Percentiles rank a stretch among this genome's conserved stretches.
Evolutionary conservation across 2,888 invertebrate species (phyloP).

Genomic region (Empis livida): DNA sequence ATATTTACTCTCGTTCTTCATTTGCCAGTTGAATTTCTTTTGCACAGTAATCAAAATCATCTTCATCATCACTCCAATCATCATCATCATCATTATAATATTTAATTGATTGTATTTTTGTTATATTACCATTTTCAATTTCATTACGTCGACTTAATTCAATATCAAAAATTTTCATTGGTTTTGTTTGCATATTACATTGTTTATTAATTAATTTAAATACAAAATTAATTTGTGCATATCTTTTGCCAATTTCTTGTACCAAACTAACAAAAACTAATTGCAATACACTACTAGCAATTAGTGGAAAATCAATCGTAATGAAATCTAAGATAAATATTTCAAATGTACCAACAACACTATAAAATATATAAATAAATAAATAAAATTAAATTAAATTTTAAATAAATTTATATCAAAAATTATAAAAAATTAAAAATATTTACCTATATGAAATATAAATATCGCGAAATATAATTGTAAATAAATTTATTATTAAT

Average conservation of each 20-base stretch:
- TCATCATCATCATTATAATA: conserved; percentile 1
- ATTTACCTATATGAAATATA: not conserved
- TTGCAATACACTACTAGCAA: conserved; percentile 27
- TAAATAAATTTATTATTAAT: not conserved
- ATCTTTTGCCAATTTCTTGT: conserved; percentile 27
- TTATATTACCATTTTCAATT: conserved; percentile 11
- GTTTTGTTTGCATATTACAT: conserved; percentile 22
- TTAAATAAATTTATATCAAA: not conserved
- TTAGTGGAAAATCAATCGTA: conserved; percentile 21
- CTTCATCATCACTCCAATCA: not conserved
- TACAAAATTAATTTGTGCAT: conserved; percentile 25
- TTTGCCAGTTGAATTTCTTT: not conserved
- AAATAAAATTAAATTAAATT: no score
- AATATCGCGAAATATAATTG: not conserved
- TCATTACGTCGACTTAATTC: conserved; percentile 15
- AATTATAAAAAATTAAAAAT: not conserved
- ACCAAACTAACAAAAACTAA: conserved; percentile 31
- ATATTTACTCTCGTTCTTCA: no score
- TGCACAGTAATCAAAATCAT: not conserved
- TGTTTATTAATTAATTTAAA: conserved; percentile 29
- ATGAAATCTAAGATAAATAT: not conserved
- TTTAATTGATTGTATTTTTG: conserved; percentile 3
- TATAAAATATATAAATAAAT: not conserved
- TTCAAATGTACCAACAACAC: no score
- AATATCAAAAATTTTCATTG: conserved; percentile 27